Conservation (phyloP, 2,888 invertebrate species). For the Sericinus montela region DNA sequence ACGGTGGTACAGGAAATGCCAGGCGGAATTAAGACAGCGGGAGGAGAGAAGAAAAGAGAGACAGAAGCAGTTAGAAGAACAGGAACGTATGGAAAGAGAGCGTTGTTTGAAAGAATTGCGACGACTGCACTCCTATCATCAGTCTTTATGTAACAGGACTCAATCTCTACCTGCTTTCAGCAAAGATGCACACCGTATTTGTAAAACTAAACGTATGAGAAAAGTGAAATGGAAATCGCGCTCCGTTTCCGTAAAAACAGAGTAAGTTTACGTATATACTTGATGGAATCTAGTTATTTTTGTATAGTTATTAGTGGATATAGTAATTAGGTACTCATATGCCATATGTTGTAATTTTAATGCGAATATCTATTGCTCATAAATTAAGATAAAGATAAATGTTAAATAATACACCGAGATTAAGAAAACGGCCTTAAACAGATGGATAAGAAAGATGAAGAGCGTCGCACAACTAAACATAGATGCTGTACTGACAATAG, state of each 20-base stretch:
- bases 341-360: too few relatives aligned
- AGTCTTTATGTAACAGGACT: slow-evolving; percentile 7
- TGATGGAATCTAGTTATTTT: too few relatives aligned
- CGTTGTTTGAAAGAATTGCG: slow-evolving; percentile 14
- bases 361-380: too few relatives aligned
- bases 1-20: not conserved
- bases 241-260: not conserved
- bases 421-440: too few relatives aligned
- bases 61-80: not conserved
- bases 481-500: too few relatives aligned
- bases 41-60: not conserved
- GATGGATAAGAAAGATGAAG: too few relatives aligned
- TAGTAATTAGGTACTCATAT: too few relatives aligned
- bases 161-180: slow-evolving; percentile 10
- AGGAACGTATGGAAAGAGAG: slow-evolving; percentile 9
- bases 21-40: not conserved
- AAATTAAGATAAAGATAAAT: too few relatives aligned
- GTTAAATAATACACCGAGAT: too few relatives aligned
- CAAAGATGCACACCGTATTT: not conserved
- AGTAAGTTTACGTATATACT: slow-evolving; percentile 6
- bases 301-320: too few relatives aligned
- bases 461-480: too few relatives aligned
- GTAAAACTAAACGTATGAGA: not conserved
- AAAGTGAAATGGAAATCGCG: slow-evolving; percentile 7
- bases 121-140: slow-evolving; percentile 13